phyloP scores from a whole-genome alignment of 2,888 invertebrate species.

The Pollenia griseotomentosa region DNA sequence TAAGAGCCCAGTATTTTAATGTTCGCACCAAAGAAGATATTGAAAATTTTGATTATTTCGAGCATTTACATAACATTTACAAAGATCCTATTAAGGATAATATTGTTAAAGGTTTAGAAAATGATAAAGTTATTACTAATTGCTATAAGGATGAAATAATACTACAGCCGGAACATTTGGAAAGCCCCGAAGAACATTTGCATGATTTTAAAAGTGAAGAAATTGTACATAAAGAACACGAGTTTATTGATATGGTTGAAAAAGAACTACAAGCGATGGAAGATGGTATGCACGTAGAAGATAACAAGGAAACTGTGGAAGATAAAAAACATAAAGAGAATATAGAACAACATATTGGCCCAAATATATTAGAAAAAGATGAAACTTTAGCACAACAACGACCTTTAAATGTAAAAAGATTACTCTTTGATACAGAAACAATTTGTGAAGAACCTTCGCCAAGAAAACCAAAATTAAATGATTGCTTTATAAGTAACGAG shows the following conservation, averaged over 20 bases:
- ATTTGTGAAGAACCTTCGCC: background rate
- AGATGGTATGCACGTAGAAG: conserved; percentile 28
- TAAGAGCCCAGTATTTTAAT: conserved; percentile 73
- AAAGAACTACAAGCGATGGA: conserved; percentile 73
- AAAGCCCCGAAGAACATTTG: background rate
- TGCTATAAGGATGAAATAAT: conserved; percentile 60
- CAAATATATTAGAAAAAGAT: background rate
- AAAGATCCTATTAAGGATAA: conserved; percentile 60
- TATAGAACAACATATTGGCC: background rate
- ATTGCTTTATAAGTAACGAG: background rate
- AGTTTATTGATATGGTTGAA: conserved; percentile 74
- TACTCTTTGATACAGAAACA: background rate
- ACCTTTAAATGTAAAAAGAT: background rate
- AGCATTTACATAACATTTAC: conserved; percentile 74
- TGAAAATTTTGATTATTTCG: conserved; percentile 74
- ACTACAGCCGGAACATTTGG: conserved; percentile 16
- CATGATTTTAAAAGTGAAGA: conserved; percentile 63
- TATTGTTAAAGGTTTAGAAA: conserved; percentile 38
- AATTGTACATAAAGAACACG: conserved; percentile 74
- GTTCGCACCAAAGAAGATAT: conserved; percentile 66
- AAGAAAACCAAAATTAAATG: conserved; percentile 17
- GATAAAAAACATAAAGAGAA: conserved; percentile 4
- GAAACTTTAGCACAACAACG: background rate
- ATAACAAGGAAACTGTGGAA: conserved; percentile 8
- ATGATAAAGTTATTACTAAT: background rate